Conservation (phyloP, 2,888 invertebrate species). For the Polylopha cassiicola region DNA sequence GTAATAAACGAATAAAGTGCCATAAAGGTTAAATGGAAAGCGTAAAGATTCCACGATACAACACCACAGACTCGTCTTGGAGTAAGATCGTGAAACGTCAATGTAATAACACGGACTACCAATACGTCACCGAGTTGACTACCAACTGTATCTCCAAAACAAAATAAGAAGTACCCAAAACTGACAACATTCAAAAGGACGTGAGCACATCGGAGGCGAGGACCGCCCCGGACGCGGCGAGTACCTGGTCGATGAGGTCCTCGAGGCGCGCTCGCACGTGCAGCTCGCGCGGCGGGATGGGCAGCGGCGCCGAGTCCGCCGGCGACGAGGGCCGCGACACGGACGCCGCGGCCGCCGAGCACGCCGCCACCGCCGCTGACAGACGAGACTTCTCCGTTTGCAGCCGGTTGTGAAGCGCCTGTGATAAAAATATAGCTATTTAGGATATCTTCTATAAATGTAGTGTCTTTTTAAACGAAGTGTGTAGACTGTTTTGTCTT, state of each 20-base stretch:
- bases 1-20: no score
- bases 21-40: no score
- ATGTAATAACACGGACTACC: no score
- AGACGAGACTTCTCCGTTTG: constrained; percentile 91
- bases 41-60: no score
- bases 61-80: no score
- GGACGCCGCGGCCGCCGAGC: constrained; percentile 94
- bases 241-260: constrained; percentile 94
- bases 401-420: constrained; percentile 89
- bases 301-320: constrained; percentile 89
- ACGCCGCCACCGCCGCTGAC: constrained; percentile 92
- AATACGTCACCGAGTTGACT: no score
- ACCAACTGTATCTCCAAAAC: no score
- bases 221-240: constrained; percentile 35
- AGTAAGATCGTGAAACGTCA: no score
- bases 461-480: no score
- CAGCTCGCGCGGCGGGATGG: constrained; percentile 89
- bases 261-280: constrained; percentile 90
- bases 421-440: not conserved
- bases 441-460: no score
- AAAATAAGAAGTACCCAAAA: not conserved
- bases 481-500: no score
- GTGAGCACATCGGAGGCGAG: constrained; percentile 44
- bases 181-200: constrained; percentile 35
- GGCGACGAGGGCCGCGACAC: constrained; percentile 94